A percentile compares a stretch with the other conserved stretches of the same genome.
Conservation (phyloP, 2,797 vertebrate species). For the Rhyacichthys aspro region DNA sequence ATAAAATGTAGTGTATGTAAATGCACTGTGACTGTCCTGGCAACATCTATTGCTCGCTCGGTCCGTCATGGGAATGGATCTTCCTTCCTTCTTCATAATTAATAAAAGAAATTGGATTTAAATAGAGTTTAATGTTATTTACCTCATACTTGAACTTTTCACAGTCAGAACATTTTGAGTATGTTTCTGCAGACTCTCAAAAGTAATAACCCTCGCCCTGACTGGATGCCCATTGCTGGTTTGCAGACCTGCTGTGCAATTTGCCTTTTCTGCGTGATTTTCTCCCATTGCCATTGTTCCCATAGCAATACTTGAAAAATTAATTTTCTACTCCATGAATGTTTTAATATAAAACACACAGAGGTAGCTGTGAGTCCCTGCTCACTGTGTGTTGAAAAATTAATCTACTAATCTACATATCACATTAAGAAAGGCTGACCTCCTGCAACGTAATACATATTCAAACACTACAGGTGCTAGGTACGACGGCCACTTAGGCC, state of each 20-base stretch:
- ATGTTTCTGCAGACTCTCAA: too few species aligned
- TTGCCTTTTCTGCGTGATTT: not conserved
- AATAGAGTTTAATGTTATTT: too few species aligned
- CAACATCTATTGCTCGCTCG: too few species aligned
- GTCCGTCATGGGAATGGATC: too few species aligned
- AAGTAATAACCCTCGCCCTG: not conserved
- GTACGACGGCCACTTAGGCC: constrained; percentile 3
- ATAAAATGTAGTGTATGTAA: too few species aligned
- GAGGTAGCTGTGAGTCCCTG: not conserved
- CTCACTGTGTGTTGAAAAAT: not conserved
- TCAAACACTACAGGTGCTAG: not conserved
- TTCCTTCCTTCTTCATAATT: too few species aligned
- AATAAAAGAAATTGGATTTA: too few species aligned
- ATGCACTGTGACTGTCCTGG: too few species aligned
- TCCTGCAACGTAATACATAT: not conserved
- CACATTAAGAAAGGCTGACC: not conserved
- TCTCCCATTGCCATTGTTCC: not conserved
- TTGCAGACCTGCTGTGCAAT: not conserved
- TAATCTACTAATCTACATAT: not conserved
- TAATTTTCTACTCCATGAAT: not conserved
- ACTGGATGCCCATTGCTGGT: not conserved
- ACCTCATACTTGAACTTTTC: too few species aligned
- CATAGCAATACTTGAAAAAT: constrained; percentile 3
- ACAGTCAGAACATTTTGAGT: too few species aligned
- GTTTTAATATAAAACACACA: constrained; percentile 7